Evolutionary conservation across 2,113 vertebrate species (phyloP), one percentile per base, ranked within the genome.

Genomic region (Bungarus multicinctus): DNA sequence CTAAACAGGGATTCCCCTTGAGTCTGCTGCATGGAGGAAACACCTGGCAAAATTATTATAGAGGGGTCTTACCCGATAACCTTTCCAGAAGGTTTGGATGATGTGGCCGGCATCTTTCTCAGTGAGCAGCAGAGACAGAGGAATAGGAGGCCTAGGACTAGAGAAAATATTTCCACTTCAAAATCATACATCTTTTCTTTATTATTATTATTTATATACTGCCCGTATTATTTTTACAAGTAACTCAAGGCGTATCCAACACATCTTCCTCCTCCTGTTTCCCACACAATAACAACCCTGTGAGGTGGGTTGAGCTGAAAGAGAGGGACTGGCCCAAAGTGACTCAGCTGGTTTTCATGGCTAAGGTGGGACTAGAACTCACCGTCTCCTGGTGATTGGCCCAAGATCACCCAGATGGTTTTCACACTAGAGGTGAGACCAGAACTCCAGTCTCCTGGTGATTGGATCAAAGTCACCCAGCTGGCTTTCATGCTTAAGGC

Each of bases 61-160:
- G 91, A 64, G 89, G 94, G 92, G n/a, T 93, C 96, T 97, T 98
- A 99, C 99, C 98, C 97, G 98, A 95, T 98, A 99, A 95, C 98
- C 99, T 95, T 98, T 98, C 99, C 99, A 99, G 97, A 98, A 99
- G 55, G 99, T 97, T 96, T 99, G 99, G 92, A 99, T 98, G 89
- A 97, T 81, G 54, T 97, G 60, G 14, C 97, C 98, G 50, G 99
- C 99, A 94, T 97, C 97, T 22, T 98, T 97, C 88, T 99, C 98
- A 3, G 97, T 98, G 18, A 99, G 96, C 88, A 96, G 96, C 8
- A 99, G 96, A 94, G 98, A 99, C 0, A 93, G n/a, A 3, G 92
- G 69, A 53, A 93, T 64, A 2, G 92, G 92, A 25, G 97, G 98
- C 89, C 98, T 97, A 34, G 99, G 98, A 97, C 99, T 99, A 93